Conservation (phyloP, 2,888 invertebrate genomes). For the Cactoblastis cactorum region DNA sequence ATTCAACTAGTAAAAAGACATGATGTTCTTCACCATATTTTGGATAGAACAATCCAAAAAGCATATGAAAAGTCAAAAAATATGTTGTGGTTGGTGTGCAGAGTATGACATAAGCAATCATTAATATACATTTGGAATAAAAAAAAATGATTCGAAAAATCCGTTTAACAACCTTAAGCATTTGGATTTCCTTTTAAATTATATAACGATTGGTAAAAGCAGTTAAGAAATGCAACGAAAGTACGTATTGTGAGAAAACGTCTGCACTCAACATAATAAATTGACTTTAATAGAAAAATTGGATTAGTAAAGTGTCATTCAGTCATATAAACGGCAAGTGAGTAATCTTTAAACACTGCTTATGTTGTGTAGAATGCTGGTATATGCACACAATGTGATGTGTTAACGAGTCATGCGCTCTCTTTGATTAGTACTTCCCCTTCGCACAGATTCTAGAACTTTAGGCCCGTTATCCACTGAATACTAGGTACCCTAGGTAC, state of each 20-base stretch:
- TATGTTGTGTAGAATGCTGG: conserved; percentile 17
- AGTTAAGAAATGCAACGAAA: conserved; percentile 1
- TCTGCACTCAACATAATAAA: conserved; percentile 23
- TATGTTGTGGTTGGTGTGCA: too few species aligned
- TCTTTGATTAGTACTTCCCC: conserved; percentile 59
- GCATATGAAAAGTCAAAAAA: too few species aligned
- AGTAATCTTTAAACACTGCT: conserved; percentile 33
- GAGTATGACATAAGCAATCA: too few species aligned
- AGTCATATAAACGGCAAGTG: conserved; percentile 32
- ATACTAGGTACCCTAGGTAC: too few species aligned
- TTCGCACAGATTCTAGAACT: conserved; percentile 45
- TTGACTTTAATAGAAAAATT: conserved; percentile 35
- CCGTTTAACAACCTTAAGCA: too few species aligned
- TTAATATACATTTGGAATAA: too few species aligned
- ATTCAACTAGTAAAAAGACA: too few species aligned
- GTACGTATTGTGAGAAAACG: conserved; percentile 10
- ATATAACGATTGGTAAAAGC: neutral
- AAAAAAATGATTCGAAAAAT: too few species aligned
- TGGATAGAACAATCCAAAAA: too few species aligned
- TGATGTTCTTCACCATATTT: too few species aligned
- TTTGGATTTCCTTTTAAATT: neutral
- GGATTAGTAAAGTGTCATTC: conserved; percentile 27
- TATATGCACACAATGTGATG: conserved; percentile 39
- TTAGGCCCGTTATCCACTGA: neutral
- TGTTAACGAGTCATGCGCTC: conserved; percentile 47